Conservation (phyloP, 2,797 vertebrate species). For the Anguilla pacifica region DNA sequence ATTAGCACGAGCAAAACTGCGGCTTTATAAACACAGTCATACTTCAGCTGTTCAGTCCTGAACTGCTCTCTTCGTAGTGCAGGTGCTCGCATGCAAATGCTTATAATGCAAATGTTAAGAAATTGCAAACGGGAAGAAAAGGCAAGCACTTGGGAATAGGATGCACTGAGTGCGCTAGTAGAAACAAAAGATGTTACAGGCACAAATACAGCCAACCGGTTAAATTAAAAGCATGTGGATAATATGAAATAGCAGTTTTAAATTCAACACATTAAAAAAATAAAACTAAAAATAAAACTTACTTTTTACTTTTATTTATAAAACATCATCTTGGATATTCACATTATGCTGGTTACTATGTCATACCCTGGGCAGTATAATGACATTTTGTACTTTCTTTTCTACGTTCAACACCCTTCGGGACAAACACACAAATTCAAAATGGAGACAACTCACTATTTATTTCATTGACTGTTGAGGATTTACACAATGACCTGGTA, state of each 20-base stretch:
- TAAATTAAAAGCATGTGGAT: neutral
- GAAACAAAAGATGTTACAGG: neutral
- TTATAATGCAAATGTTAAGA: neutral
- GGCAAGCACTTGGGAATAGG: neutral
- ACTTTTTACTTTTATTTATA: no score
- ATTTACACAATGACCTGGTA: constrained; percentile 44
- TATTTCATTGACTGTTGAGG: neutral
- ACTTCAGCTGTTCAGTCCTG: neutral
- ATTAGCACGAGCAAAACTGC: no score
- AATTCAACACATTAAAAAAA: no score
- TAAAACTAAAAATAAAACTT: no score
- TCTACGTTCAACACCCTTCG: neutral
- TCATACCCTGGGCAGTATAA: neutral
- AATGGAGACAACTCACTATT: neutral
- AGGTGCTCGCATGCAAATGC: neutral
- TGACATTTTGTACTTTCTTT: neutral
- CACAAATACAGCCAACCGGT: neutral
- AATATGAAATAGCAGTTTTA: no score
- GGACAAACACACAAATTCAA: neutral
- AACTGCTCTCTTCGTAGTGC: neutral
- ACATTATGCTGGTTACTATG: neutral
- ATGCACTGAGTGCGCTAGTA: neutral
- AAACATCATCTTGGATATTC: no score
- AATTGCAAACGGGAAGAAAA: neutral
- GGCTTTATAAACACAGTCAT: no score